Evolutionary conservation across 2,113 vertebrate genomes (phyloP).

Genomic region (Panthera tigris): DNA sequence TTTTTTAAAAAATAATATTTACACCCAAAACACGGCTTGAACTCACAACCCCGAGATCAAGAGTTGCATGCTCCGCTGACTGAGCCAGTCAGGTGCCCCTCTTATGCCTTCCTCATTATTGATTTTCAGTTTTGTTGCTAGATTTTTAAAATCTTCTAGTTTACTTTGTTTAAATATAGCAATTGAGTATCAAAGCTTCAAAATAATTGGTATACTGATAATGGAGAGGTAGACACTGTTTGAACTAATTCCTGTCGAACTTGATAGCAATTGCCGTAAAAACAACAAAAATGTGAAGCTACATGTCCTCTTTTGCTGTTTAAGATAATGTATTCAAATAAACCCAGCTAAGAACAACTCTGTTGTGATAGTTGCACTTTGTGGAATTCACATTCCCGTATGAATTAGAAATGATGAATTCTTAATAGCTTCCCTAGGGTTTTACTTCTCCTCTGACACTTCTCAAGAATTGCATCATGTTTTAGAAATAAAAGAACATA

Average conservation of each 20-base stretch:
- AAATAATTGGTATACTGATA: neutral
- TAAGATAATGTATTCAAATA: neutral
- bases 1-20: neutral
- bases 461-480: conserved; percentile 27
- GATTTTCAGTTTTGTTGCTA: neutral
- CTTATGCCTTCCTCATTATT: neutral
- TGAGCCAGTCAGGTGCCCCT: no score
- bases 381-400: neutral
- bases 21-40: no score
- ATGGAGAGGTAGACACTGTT: neutral
- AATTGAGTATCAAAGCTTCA: neutral
- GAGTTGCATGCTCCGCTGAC: no score
- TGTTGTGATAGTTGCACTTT: conserved; percentile 1
- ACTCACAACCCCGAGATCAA: no score
- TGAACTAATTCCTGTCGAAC: neutral
- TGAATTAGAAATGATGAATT: conserved; percentile 29
- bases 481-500: neutral
- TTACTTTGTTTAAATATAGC: neutral
- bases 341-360: neutral
- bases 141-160: neutral
- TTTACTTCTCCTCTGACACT: conserved; percentile 43
- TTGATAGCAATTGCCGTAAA: neutral
- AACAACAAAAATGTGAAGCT: neutral
- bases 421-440: conserved; percentile 42
- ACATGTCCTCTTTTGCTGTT: neutral